Conservation (phyloP, 2,113 vertebrate species). For the Cnemophilus loriae region DNA sequence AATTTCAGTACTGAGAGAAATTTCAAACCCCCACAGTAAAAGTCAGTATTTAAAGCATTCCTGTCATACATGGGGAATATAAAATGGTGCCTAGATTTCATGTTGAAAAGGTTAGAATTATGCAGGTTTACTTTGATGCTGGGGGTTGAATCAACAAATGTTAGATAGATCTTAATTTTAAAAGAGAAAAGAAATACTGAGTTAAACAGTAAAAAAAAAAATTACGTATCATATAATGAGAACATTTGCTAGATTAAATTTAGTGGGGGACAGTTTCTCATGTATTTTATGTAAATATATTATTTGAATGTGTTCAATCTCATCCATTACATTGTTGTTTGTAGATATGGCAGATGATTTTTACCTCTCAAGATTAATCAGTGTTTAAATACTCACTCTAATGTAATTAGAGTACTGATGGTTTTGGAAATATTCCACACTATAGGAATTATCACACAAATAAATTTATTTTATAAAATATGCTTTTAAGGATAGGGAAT, state of each 20-base stretch:
- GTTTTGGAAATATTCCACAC: not conserved
- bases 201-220: not conserved
- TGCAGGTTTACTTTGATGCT: not conserved
- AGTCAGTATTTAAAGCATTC: not conserved
- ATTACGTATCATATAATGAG: not conserved
- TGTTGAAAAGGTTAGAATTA: not conserved
- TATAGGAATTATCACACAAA: not conserved
- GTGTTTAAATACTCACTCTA: not conserved
- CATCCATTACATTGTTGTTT: not conserved
- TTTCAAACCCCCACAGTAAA: not conserved
- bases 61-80: not conserved
- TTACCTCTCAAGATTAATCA: not conserved
- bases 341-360: not conserved
- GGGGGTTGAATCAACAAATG: not conserved
- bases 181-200: not conserved
- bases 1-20: not conserved
- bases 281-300: not conserved
- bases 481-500: not conserved
- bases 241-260: not conserved
- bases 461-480: not conserved
- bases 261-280: not conserved
- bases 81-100: not conserved
- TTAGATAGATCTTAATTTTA: not conserved
- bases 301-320: not conserved
- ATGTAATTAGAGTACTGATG: not conserved